Conservation (phyloP, 2,113 vertebrate species). For the Lichenostomus cassidix region DNA sequence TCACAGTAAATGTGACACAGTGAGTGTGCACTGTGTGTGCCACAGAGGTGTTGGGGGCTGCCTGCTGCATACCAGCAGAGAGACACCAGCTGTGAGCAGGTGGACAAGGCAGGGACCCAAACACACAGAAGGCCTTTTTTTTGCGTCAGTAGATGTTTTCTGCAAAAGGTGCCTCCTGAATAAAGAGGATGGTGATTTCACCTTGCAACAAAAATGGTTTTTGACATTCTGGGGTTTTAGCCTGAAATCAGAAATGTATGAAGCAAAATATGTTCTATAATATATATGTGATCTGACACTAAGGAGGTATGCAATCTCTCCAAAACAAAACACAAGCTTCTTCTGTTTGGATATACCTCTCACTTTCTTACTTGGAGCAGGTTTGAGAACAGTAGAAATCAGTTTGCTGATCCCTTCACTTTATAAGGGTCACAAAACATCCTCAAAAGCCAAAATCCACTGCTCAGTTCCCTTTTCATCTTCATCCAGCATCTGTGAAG, state of each 20-base stretch:
- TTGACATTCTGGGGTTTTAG: fast-evolving
- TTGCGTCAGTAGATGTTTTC: neutral
- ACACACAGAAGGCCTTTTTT: neutral
- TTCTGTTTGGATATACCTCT: neutral
- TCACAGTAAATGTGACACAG: fast-evolving
- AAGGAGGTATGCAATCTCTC: neutral
- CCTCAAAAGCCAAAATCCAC: neutral
- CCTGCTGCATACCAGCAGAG: fast-evolving
- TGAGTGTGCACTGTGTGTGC: fast-evolving
- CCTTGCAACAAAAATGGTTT: neutral
- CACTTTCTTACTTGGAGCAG: neutral
- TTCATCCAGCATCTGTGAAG: neutral
- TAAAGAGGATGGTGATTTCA: neutral
- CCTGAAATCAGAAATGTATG: neutral
- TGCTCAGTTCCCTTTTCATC: neutral
- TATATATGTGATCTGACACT: neutral
- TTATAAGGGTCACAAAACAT: neutral
- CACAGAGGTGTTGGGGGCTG: fast-evolving
- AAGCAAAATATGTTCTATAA: neutral
- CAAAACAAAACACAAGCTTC: neutral
- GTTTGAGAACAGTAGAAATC: neutral
- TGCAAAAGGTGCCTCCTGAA: neutral
- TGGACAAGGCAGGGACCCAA: neutral
- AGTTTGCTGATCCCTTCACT: neutral
- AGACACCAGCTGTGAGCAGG: neutral